A percentile compares a stretch with the other conserved stretches of the same genome.
Evolutionary conservation across 2,888 invertebrate genomes (phyloP).

Genomic region (Andrena bicolor): DNA sequence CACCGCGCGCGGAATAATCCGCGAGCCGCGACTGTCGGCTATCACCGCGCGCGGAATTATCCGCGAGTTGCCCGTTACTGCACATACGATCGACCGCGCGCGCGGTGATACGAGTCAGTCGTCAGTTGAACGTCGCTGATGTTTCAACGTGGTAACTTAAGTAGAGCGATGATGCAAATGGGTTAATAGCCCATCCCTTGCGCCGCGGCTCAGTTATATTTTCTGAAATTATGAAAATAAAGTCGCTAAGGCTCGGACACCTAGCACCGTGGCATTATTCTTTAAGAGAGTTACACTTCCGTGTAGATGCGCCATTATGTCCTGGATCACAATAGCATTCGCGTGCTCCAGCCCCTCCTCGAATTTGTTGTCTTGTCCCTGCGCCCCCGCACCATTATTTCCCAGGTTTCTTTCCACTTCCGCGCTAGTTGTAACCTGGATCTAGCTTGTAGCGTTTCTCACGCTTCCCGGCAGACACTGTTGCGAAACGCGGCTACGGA

Average conservation of each 20-base stretch:
- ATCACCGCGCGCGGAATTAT: no score
- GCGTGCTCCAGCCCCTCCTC: slow-evolving; percentile 53
- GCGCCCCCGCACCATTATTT: slow-evolving; percentile 52
- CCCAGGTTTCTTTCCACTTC: slow-evolving; percentile 56
- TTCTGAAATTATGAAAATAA: slow-evolving; percentile 14
- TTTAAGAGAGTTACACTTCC: slow-evolving; percentile 71
- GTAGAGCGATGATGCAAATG: no score
- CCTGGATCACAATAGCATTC: slow-evolving; percentile 73
- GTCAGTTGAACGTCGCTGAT: no score
- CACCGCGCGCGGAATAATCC: no score
- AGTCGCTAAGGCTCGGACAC: not conserved
- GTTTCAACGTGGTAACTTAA: no score
- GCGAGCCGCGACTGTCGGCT: no score
- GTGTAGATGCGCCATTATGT: slow-evolving; percentile 76
- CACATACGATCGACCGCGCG: no score
- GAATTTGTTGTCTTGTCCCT: not conserved
- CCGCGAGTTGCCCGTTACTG: no score
- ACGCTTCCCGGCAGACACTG: slow-evolving; percentile 17
- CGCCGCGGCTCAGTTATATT: not conserved
- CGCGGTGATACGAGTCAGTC: no score
- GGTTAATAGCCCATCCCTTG: no score
- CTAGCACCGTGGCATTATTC: slow-evolving; percentile 74
- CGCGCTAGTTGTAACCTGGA: slow-evolving; percentile 40
- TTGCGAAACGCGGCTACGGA: slow-evolving; percentile 24
- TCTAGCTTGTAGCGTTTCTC: slow-evolving; percentile 63